Conservation (phyloP, 2,888 invertebrate species). For the Abscondita cerata region DNA sequence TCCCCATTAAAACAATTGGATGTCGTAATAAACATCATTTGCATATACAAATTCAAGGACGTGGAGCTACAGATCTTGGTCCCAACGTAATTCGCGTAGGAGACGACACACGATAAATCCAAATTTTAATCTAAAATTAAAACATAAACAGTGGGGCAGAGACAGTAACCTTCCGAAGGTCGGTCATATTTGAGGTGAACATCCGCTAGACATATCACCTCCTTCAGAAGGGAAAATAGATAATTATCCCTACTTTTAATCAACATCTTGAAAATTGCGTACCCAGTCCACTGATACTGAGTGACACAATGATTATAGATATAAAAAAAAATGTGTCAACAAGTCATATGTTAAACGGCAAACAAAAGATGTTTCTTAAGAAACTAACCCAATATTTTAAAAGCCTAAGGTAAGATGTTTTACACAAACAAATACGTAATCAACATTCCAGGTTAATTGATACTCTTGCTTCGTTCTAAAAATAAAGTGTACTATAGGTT, state of each 20-base stretch:
- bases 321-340: too few species aligned
- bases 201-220: constrained; percentile 43
- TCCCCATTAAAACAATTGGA: constrained; percentile 9
- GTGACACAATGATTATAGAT: neutral
- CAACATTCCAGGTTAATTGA: constrained; percentile 28
- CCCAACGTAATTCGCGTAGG: neutral
- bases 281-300: too few species aligned
- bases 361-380: neutral
- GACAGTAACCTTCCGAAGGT: constrained; percentile 56
- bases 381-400: neutral
- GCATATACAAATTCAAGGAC: neutral
- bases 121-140: too few species aligned
- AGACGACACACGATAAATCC: neutral
- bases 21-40: constrained; percentile 6
- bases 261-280: neutral
- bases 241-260: constrained; percentile 22
- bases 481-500: too few species aligned
- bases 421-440: constrained; percentile 23
- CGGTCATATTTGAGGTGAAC: constrained; percentile 52
- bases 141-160: constrained; percentile 20
- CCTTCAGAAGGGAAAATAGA: constrained; percentile 27
- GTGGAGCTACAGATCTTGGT: neutral
- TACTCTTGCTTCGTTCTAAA: neutral
- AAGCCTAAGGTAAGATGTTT: constrained; percentile 6
- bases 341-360: too few species aligned